Evolutionary conservation across 2,888 invertebrate species (phyloP).

Genomic region (Melitaea athalia): DNA sequence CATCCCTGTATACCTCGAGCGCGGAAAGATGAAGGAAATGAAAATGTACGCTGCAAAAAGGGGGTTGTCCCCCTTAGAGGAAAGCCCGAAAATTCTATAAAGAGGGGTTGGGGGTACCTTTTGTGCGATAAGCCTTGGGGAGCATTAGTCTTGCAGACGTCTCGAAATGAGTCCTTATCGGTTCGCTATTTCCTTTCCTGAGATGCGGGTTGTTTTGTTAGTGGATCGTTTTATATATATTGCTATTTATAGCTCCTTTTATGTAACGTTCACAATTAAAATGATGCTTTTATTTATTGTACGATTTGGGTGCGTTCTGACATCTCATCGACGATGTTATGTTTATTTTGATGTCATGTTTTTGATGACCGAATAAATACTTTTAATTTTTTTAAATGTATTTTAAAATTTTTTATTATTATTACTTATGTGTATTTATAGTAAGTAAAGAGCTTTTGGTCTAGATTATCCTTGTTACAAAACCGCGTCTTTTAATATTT

Average conservation of each 20-base stretch:
- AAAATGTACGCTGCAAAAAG: constrained; percentile 82
- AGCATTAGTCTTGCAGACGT: constrained; percentile 75
- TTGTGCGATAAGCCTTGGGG: constrained; percentile 75
- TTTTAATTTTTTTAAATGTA: too few relatives aligned
- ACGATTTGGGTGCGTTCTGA: background rate
- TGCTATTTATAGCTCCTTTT: constrained; percentile 5
- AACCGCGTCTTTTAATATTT: too few relatives aligned
- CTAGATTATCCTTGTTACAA: too few relatives aligned
- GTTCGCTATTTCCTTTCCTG: constrained; percentile 71
- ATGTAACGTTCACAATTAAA: background rate
- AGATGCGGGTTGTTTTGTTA: constrained; percentile 42
- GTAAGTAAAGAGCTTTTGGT: too few relatives aligned
- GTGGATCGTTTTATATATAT: constrained; percentile 18
- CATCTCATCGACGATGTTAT: background rate
- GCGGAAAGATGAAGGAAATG: constrained; percentile 83
- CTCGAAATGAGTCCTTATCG: constrained; percentile 73
- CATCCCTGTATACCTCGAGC: constrained; percentile 63
- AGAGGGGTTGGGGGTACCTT: constrained; percentile 75
- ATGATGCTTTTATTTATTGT: background rate
- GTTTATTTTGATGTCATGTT: background rate
- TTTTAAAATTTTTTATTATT: too few relatives aligned
- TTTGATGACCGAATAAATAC: too few relatives aligned
- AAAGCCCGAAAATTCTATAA: constrained; percentile 79
- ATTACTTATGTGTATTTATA: too few relatives aligned
- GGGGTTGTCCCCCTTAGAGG: constrained; percentile 59